Conservation (phyloP, 2,797 vertebrate species). For the Gila robusta region DNA sequence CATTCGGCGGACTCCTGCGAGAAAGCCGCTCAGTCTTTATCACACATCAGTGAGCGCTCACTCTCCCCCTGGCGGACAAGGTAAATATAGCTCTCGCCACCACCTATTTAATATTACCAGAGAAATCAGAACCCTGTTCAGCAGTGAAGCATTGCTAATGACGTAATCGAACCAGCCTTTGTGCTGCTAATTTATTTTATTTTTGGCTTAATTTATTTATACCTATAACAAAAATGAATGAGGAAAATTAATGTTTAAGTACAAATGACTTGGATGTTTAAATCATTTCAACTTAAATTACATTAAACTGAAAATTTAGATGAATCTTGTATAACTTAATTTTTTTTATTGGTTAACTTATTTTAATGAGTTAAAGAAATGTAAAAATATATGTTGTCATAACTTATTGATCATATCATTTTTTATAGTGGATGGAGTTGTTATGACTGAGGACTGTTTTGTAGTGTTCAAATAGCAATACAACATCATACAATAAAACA, state of each 20-base stretch:
- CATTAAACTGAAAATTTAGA: too few relatives aligned
- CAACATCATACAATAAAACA: neutral
- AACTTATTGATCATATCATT: too few relatives aligned
- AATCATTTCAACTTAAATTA: too few relatives aligned
- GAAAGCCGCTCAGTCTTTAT: constrained; percentile 27
- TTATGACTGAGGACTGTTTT: neutral
- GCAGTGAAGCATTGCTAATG: neutral
- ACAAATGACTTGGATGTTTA: too few relatives aligned
- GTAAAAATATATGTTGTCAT: too few relatives aligned
- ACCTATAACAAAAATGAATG: neutral
- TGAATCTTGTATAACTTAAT: too few relatives aligned
- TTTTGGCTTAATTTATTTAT: neutral
- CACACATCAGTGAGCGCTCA: constrained; percentile 71
- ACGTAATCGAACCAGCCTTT: neutral
- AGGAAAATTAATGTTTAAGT: too few relatives aligned
- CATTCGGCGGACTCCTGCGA: neutral
- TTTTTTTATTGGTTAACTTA: too few relatives aligned
- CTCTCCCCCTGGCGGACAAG: constrained; percentile 87
- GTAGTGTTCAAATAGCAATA: neutral
- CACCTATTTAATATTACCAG: too few relatives aligned
- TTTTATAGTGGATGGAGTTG: neutral
- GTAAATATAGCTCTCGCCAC: constrained; percentile 71
- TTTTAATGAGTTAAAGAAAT: too few relatives aligned
- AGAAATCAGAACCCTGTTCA: neutral
- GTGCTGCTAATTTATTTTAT: neutral